phyloP scores from a whole-genome alignment of 2,888 invertebrate species.

The Pyrgus malvae region DNA sequence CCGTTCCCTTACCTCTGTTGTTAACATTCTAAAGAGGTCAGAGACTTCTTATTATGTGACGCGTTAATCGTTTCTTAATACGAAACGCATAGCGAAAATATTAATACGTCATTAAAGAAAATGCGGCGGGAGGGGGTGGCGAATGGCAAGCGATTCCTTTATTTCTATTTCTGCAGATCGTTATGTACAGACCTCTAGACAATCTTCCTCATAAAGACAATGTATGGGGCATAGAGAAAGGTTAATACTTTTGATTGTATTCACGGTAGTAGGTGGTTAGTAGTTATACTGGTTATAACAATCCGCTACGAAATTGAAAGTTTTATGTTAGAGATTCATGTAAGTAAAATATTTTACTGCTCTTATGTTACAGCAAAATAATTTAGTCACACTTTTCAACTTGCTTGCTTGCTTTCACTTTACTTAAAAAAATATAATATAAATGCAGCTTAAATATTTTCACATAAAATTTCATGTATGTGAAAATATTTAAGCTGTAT shows the following conservation, averaged over 20 bases:
- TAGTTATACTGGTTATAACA: too few relatives aligned
- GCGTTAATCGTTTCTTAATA: slow-evolving; percentile 27
- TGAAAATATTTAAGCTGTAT: too few relatives aligned
- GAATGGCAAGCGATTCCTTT: slow-evolving; percentile 21
- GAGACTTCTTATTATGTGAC: slow-evolving; percentile 16
- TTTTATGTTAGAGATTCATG: too few relatives aligned
- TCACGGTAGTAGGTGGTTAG: too few relatives aligned
- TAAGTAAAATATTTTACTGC: too few relatives aligned
- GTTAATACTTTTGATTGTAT: slow-evolving; percentile 3
- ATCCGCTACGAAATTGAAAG: too few relatives aligned
- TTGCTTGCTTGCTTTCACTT: too few relatives aligned
- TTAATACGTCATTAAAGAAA: slow-evolving; percentile 13
- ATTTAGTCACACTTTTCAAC: too few relatives aligned
- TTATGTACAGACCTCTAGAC: slow-evolving; percentile 1
- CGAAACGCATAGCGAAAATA: slow-evolving; percentile 18
- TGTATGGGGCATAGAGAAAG: not conserved
- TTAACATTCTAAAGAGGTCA: slow-evolving; percentile 27
- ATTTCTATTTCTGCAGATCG: slow-evolving; percentile 2
- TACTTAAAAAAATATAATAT: too few relatives aligned
- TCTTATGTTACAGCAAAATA: too few relatives aligned
- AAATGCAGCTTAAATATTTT: too few relatives aligned
- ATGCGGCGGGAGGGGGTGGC: slow-evolving; percentile 25
- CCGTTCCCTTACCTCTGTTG: slow-evolving; percentile 28
- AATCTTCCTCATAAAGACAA: slow-evolving; percentile 4
- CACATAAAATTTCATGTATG: too few relatives aligned